phyloP scores from a whole-genome alignment of 1,140 invertebrate genomes.

The Scaptodrosophila lebanonensis region DNA sequence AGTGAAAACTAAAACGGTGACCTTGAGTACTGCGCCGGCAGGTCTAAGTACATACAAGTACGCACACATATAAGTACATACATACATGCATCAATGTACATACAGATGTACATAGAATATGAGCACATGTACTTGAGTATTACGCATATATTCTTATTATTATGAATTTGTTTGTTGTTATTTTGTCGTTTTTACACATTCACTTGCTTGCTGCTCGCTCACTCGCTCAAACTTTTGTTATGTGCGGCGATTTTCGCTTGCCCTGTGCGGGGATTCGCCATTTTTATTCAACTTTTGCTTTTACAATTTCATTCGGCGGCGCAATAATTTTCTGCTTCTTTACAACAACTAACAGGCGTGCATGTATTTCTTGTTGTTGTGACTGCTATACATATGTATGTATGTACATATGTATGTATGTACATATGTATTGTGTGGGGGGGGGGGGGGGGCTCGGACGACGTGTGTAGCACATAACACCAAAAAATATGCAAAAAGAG shows the following conservation, averaged over 20 bases:
- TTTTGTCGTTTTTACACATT: slow-evolving; percentile 23
- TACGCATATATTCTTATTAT: slow-evolving; percentile 18
- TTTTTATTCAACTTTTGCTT: slow-evolving; percentile 64
- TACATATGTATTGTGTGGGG: no score
- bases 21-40: slow-evolving; percentile 24
- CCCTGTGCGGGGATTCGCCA: slow-evolving; percentile 38
- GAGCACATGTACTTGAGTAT: no score
- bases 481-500: slow-evolving; percentile 5
- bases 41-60: slow-evolving; percentile 20
- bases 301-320: slow-evolving; percentile 70
- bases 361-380: slow-evolving; percentile 27
- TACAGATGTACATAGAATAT: slow-evolving; percentile 28
- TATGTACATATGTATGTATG: no score
- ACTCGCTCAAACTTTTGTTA: slow-evolving; percentile 11
- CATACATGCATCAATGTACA: neutral
- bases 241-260: slow-evolving; percentile 19
- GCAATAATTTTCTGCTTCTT: slow-evolving; percentile 73
- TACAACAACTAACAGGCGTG: slow-evolving; percentile 35
- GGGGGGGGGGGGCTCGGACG: slow-evolving; percentile 12
- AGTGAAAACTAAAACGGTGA: no score
- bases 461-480: slow-evolving; percentile 59
- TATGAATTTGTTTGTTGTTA: slow-evolving; percentile 37
- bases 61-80: neutral
- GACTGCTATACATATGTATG: no score
- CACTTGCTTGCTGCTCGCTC: neutral